phyloP scores from a whole-genome alignment of 2,888 invertebrate genomes.

The Lathronympha strigana region DNA sequence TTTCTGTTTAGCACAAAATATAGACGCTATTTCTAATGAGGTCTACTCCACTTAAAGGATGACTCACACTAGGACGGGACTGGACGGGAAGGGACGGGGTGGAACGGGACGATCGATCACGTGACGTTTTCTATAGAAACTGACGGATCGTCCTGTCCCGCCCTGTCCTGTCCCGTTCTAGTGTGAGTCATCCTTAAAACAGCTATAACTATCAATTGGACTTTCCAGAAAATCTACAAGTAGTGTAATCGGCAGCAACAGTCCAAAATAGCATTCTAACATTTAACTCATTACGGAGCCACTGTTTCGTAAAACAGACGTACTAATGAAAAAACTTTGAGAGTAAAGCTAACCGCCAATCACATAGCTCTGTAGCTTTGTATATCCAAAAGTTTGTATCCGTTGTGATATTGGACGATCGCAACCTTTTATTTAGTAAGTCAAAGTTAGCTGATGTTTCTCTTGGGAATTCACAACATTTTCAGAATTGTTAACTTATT shows the following conservation, averaged over 20 bases:
- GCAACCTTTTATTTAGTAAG: slow-evolving; percentile 35
- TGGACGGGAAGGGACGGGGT: no score
- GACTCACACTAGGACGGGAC: no score
- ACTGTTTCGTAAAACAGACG: slow-evolving; percentile 45
- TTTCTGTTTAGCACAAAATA: no score
- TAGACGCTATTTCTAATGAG: no score
- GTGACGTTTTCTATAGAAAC: no score
- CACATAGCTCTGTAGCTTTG: slow-evolving; percentile 47
- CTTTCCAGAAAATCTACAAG: not conserved
- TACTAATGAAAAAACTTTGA: slow-evolving; percentile 61
- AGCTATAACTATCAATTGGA: no score
- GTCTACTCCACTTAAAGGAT: no score
- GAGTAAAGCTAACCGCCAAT: slow-evolving; percentile 50
- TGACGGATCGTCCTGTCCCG: no score
- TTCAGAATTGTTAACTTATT: slow-evolving; percentile 25
- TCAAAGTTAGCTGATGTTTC: slow-evolving; percentile 28
- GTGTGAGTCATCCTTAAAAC: no score
- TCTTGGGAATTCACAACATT: slow-evolving; percentile 25
- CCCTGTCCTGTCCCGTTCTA: no score
- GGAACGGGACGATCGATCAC: no score
- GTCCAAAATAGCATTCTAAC: slow-evolving; percentile 27
- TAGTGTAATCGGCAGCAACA: slow-evolving; percentile 12
- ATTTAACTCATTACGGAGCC: slow-evolving; percentile 36
- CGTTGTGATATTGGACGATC: slow-evolving; percentile 42
- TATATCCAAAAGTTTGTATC: slow-evolving; percentile 32